Evolutionary conservation across 1,140 invertebrate species (phyloP).

Genomic region (Anastrepha obliqua): DNA sequence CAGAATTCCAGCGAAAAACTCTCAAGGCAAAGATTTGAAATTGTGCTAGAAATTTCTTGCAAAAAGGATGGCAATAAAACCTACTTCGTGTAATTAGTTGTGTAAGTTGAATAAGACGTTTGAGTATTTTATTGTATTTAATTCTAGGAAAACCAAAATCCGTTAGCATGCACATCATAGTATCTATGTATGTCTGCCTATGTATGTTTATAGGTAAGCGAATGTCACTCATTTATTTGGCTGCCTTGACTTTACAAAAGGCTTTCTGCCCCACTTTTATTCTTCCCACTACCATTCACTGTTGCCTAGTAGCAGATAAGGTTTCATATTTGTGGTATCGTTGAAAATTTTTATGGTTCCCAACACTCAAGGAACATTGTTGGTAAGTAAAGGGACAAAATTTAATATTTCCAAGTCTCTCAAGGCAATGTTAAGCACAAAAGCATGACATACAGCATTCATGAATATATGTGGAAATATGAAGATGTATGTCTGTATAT

Average conservation of each 20-base stretch:
- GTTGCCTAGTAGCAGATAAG: neutral
- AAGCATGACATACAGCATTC: neutral
- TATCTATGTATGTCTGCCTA: too few species aligned
- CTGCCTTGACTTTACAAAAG: neutral
- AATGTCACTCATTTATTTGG: neutral
- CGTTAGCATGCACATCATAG: too few species aligned
- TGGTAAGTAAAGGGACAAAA: conserved; percentile 72
- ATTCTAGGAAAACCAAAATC: too few species aligned
- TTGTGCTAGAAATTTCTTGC: too few species aligned
- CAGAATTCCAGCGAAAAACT: too few species aligned
- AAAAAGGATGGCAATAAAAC: too few species aligned
- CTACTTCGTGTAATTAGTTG: too few species aligned
- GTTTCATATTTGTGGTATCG: conserved; percentile 34
- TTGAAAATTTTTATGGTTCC: conserved; percentile 69
- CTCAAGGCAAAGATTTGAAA: too few species aligned
- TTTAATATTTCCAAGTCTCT: conserved; percentile 68
- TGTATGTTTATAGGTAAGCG: neutral
- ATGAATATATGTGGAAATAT: neutral
- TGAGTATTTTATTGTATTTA: too few species aligned
- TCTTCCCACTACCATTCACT: neutral
- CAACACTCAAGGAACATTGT: conserved; percentile 73
- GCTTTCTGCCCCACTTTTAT: neutral
- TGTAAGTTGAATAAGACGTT: too few species aligned
- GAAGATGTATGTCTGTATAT: neutral
- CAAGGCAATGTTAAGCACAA: too few species aligned